Conservation (phyloP, 2,888 invertebrate species). For the Melolontha melolontha region DNA sequence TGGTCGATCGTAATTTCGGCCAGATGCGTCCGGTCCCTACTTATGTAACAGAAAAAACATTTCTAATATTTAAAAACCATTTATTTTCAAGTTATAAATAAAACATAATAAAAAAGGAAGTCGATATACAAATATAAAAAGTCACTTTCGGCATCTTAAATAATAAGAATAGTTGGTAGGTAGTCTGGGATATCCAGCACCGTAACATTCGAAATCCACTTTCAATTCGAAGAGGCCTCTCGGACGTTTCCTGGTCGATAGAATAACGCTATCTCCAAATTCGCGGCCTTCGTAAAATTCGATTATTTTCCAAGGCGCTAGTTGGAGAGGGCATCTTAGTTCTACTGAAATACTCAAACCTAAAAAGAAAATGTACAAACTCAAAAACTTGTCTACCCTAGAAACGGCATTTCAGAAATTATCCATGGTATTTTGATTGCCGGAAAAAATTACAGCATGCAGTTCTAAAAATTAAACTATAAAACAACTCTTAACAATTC, state of each 20-base stretch:
- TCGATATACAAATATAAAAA: slow-evolving; percentile 7
- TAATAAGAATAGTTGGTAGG: slow-evolving; percentile 54
- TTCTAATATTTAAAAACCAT: no score
- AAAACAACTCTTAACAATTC: no score
- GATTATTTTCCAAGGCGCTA: slow-evolving; percentile 52
- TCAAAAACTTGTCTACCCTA: not conserved
- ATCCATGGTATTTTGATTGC: not conserved
- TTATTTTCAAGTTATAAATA: no score
- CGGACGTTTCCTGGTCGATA: slow-evolving; percentile 7
- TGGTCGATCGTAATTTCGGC: no score
- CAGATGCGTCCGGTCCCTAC: no score
- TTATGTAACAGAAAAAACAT: no score
- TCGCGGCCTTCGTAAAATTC: slow-evolving; percentile 34
- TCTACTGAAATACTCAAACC: slow-evolving; percentile 56
- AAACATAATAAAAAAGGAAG: no score
- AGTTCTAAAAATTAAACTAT: no score
- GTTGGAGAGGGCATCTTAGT: slow-evolving; percentile 55
- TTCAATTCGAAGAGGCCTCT: slow-evolving; percentile 47
- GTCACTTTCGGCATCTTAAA: slow-evolving; percentile 65
- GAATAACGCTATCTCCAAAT: slow-evolving; percentile 4
- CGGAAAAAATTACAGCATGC: no score
- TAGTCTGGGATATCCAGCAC: slow-evolving; percentile 57
- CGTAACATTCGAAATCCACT: slow-evolving; percentile 56
- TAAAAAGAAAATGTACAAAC: slow-evolving; percentile 26
- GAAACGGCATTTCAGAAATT: not conserved